Evolutionary conservation across 2,888 invertebrate species (phyloP).

Genomic region (Theodoxus fluviatilis): DNA sequence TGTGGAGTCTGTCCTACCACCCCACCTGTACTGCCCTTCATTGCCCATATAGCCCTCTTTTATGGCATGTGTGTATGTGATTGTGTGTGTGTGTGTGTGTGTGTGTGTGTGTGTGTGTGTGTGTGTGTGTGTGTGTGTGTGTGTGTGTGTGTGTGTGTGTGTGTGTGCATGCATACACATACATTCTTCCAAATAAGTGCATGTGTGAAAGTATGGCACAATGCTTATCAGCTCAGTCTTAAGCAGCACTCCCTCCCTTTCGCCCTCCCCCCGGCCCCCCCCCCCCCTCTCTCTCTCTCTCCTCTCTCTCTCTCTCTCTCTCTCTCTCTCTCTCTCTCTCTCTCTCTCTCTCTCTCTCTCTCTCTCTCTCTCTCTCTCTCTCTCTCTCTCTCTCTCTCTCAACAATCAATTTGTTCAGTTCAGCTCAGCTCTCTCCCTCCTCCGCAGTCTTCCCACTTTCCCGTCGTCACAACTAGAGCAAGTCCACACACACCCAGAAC

Average conservation of each 20-base stretch:
- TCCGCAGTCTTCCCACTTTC: no score
- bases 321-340: conserved; percentile 11
- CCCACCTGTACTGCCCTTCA: no score
- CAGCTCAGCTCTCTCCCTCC: no score
- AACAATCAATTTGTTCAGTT: no score
- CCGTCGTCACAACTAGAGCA: no score
- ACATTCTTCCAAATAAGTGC: not conserved
- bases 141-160: conserved; percentile 1
- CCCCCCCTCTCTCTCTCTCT: not conserved
- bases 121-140: conserved; percentile 10
- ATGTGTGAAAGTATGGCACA: not conserved
- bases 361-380: not conserved
- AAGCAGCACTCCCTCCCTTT: conserved; percentile 6
- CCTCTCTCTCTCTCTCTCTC: conserved; percentile 7
- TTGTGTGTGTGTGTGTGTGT: not conserved
- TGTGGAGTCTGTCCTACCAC: no score
- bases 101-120: conserved; percentile 10
- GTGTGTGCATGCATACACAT: not conserved
- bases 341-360: not conserved
- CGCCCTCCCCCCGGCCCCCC: not conserved
- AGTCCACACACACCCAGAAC: no score
- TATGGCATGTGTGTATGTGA: not conserved
- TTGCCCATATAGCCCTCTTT: no score
- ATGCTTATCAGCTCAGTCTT: conserved; percentile 16
- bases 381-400: not conserved